Percentiles rank a stretch among this genome's conserved stretches.
Evolutionary conservation across 2,113 vertebrate species (phyloP).

Genomic region (Mystacornis crossleyi): DNA sequence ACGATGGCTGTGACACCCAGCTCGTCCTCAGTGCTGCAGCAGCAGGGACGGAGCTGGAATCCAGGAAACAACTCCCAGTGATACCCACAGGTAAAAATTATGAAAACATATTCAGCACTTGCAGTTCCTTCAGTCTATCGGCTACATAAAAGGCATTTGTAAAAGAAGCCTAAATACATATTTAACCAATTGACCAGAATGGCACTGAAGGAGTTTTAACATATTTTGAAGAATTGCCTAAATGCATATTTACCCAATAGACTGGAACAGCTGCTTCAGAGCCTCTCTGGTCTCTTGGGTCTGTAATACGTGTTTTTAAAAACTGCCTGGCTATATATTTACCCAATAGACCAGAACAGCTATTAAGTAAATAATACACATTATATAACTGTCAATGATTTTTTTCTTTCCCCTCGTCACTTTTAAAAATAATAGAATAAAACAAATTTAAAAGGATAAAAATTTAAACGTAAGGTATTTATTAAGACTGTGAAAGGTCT

Average conservation of each 20-base stretch:
- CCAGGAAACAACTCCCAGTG: background rate
- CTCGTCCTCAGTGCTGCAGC: background rate
- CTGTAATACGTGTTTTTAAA: constrained; percentile 64
- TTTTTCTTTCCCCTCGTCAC: background rate
- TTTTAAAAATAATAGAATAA: background rate
- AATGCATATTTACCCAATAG: constrained; percentile 75
- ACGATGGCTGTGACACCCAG: background rate
- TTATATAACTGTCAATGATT: constrained; percentile 31
- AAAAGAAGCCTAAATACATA: constrained; percentile 66
- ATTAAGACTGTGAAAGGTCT: background rate
- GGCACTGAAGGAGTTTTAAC: constrained; percentile 70
- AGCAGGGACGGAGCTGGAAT: background rate
- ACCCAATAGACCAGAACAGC: constrained; percentile 68
- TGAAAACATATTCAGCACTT: constrained; percentile 8
- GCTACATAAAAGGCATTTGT: constrained; percentile 51
- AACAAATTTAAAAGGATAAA: background rate
- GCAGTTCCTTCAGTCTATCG: constrained; percentile 7
- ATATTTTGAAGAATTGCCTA: constrained; percentile 75
- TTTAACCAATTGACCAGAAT: constrained; percentile 76
- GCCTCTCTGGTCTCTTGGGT: constrained; percentile 72
- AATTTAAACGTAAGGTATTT: background rate
- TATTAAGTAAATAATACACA: constrained; percentile 69
- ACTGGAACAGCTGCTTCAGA: constrained; percentile 72
- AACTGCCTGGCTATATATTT: constrained; percentile 71
- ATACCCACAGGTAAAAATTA: constrained; percentile 47